Percentiles rank a stretch among this genome's conserved stretches.
These are phyloP conservation scores for Noctilio leporinus DNA, from an alignment of 2,113 vertebrate genomes.

Conservation along the genomic window DNA sequence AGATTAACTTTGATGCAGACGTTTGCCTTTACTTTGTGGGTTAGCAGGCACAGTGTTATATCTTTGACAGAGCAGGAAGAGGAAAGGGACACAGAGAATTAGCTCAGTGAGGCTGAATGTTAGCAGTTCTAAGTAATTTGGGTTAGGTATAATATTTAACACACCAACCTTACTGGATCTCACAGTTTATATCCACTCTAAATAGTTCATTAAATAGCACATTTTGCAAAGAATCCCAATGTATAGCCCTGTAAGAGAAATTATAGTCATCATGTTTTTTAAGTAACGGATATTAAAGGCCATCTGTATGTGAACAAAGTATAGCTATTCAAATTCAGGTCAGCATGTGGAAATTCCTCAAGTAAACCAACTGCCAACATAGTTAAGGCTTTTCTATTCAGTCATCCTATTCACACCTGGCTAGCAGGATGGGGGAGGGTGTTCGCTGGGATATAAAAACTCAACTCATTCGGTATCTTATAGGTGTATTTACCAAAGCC, in stretches of 20 bases:
- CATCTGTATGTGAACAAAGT: neutral
- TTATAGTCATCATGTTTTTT: neutral
- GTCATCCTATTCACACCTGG: neutral
- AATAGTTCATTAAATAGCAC: neutral
- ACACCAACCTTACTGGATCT: neutral
- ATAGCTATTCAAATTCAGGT: neutral
- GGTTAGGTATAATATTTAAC: neutral
- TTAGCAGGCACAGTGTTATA: neutral
- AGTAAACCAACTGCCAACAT: neutral
- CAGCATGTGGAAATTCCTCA: neutral
- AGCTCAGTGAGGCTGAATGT: neutral
- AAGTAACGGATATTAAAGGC: neutral
- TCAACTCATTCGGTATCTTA: accelerated
- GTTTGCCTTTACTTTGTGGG: neutral
- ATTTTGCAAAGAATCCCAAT: neutral
- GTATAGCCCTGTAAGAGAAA: neutral
- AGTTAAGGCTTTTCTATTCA: neutral
- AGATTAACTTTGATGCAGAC: neutral
- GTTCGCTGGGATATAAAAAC: neutral
- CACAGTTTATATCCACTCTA: neutral
- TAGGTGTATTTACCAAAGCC: neutral
- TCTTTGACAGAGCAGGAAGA: neutral
- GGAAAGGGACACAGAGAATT: neutral
- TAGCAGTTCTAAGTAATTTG: neutral
- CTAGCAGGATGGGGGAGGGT: neutral